Percentiles rank a stretch among this genome's conserved stretches.
Evolutionary conservation across 2,797 vertebrate genomes (phyloP).

Genomic region (Lacerta viridis): DNA sequence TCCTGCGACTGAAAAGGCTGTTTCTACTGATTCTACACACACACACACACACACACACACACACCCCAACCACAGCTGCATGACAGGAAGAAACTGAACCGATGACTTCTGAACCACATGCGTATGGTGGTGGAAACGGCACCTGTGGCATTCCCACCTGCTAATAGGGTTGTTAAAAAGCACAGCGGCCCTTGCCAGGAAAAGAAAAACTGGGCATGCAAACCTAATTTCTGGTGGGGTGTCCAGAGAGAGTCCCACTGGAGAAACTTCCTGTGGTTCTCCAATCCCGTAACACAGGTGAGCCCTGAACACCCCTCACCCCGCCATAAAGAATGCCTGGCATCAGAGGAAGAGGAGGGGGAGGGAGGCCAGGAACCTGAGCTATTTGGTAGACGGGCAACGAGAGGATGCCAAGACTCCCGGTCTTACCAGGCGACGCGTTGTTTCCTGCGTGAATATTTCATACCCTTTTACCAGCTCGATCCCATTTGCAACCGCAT

Average conservation of each 20-base stretch:
- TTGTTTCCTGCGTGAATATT: constrained; percentile 33
- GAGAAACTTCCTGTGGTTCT: background rate
- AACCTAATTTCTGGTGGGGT: background rate
- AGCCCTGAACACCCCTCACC: background rate
- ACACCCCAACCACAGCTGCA: background rate
- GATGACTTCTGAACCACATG: background rate
- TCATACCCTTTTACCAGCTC: constrained; percentile 52
- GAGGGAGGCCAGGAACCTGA: background rate
- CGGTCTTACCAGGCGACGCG: background rate
- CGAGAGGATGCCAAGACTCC: fast-evolving
- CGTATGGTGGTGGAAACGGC: background rate
- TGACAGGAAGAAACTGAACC: background rate
- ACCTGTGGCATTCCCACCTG: background rate
- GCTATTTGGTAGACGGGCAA: background rate
- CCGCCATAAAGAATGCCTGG: background rate
- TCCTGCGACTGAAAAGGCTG: too few relatives aligned
- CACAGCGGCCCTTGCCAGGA: too few relatives aligned
- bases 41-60: too few relatives aligned
- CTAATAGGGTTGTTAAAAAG: background rate
- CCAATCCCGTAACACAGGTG: background rate
- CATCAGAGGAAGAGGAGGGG: background rate
- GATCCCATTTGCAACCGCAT: constrained; percentile 61
- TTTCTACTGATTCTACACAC: too few relatives aligned
- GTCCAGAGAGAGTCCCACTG: background rate
- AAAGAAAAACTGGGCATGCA: background rate